phyloP scores from a whole-genome alignment of 2,888 invertebrate genomes.

The Aleiodes testaceus region DNA sequence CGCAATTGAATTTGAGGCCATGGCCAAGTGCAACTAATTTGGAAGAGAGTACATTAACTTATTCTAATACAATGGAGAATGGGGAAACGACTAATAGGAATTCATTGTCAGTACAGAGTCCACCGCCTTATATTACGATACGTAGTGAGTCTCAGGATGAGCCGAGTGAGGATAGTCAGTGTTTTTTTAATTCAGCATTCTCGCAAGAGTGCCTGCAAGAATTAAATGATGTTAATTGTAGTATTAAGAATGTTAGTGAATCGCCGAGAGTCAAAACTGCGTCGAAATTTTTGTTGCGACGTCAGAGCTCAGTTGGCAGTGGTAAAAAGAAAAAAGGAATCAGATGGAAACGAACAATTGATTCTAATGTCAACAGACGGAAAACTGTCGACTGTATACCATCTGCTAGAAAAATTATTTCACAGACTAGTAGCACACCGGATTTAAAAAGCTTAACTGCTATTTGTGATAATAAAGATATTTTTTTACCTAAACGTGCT shows the following conservation, averaged over 20 bases:
- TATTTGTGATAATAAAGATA: conserved; percentile 14
- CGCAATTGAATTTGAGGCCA: conserved; percentile 60
- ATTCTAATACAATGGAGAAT: conserved; percentile 39
- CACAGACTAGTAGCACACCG: conserved; percentile 56
- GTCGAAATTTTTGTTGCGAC: conserved; percentile 59
- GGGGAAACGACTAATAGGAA: conserved; percentile 12
- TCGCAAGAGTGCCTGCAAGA: conserved; percentile 53
- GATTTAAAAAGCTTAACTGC: conserved; percentile 54
- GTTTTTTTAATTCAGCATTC: conserved; percentile 61
- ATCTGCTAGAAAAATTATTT: conserved; percentile 52
- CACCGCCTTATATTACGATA: conserved; percentile 47
- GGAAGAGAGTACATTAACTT: conserved; percentile 45
- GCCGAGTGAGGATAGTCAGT: conserved; percentile 40
- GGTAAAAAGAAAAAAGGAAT: conserved; percentile 64
- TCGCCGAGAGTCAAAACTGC: conserved; percentile 47
- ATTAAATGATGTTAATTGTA: conserved; percentile 42
- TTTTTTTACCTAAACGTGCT: conserved; percentile 21
- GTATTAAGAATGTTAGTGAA: conserved; percentile 17
- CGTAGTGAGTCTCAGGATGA: conserved; percentile 44
- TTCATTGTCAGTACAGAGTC: conserved; percentile 27
- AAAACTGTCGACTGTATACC: conserved; percentile 59
- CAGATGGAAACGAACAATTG: conserved; percentile 65
- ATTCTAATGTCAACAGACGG: conserved; percentile 48
- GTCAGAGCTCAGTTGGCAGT: conserved; percentile 60
- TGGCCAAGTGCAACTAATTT: conserved; percentile 69